Evolutionary conservation across 2,888 invertebrate genomes (phyloP), one percentile per base, ranked within the genome.

Genomic region (Ecdyonurus torrentis): DNA sequence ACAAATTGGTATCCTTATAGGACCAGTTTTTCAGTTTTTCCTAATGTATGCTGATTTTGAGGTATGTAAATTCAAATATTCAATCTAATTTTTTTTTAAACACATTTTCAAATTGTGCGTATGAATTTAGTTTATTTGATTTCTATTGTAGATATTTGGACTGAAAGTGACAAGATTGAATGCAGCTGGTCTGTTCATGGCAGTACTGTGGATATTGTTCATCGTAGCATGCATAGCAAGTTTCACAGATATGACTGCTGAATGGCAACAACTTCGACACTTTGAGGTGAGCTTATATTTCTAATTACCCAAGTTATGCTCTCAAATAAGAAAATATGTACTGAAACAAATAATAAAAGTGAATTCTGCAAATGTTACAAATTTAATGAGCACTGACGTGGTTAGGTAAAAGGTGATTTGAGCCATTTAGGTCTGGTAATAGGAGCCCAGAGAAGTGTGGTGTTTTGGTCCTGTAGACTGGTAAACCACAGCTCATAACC

Each of bases 111-210:
- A 50, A 50, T 50, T 10, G 50, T 10, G 7, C 18, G 7, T 10
- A 50, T 50, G 18, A 10, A 7, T 50, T 50, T 10, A 50, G 71
- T 76, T 64, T 19, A 10, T 10, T 7, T 7, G 19, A 7, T 63
- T 71, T 18, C 61, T 75, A 66, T 74, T 75, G 66, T 25, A 24
- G 10, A 58, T 66, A 19, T 61, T 72, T 15, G 66, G 69, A 7
- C 71, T 74, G 63, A 64, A 68, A 62, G 71, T 77, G 2, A 72
- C 72, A 68, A 72, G 73, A 63, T 72, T 72, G 59, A 73, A 74
- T 63, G 70, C 73, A 23, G 76, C 77, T 25, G 76, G 77, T 67
- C 70, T 74, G 2, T 73, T 76, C 64, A 75, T 76, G 76, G 72
- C 74, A 15, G 64, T 69, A 25, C 62, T 75, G n/a, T 76, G 76